Evolutionary conservation across 2,888 invertebrate genomes (phyloP), one percentile per base, ranked within the genome.

Genomic region (Archips crataeganus): DNA sequence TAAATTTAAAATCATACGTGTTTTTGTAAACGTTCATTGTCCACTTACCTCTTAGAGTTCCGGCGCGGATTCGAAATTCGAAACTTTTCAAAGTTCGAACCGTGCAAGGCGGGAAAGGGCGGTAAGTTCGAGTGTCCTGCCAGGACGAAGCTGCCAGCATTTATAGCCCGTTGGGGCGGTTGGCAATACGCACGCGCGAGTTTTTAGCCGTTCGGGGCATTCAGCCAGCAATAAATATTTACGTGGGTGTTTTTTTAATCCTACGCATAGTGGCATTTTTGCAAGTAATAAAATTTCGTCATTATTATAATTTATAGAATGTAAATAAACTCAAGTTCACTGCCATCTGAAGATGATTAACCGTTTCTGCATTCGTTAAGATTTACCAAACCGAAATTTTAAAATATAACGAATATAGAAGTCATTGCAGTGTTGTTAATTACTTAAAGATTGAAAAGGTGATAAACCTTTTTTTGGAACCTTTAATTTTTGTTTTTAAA

Each of bases 121-220:
- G 74, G 74, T 75, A 75, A 74, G 62, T 73, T 75, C 68, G 69
- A 79, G 74, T 79, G 78, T 66, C 68, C 49, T n/a, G 13, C n/a
- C 36, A 32, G 42, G 47, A 13, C 47, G 71, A 23, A 54, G 72
- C 76, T 62, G 71, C 76, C 79, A 75, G 75, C 78, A 77, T 80
- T 80, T 80, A 80, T 79, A 80, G 75, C 59, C 47, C 32, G 10
- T 61, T 69, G 65, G 78, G 71, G 69, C 36, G 45, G 72, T 63
- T 69, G 78, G 79, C 75, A 78, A 75, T 64, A 79, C 77, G 79
- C 79, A 71, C 59, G 79, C 79, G 79, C 78, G 71, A 77, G 77
- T 70, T 51, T 62, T 42, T 32, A n/a, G 10, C 71, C 60, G 23
- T 47, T 34, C 71, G 51, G 51, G 8, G 65, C 60, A 32, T 47